A percentile compares a stretch with the other conserved stretches of the same genome.
These are phyloP conservation scores for Chinchilla lanigera DNA, from an alignment of 2,113 vertebrate species.

Conservation along the genomic window DNA sequence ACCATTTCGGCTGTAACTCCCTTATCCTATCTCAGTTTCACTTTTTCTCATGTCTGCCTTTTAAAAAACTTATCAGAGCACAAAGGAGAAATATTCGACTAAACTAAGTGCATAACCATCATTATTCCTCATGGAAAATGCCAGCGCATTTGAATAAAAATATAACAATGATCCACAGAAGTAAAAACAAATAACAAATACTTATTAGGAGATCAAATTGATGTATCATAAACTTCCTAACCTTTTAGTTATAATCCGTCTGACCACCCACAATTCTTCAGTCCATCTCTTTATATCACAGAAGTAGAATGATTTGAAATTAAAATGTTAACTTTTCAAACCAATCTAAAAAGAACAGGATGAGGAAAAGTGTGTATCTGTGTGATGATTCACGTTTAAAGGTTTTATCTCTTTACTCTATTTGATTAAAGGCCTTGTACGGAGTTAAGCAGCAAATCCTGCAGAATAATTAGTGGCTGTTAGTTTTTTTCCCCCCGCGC, in stretches of 20 bases:
- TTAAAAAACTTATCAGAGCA: constrained; percentile 47
- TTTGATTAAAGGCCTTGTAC: constrained; percentile 79
- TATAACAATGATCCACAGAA: constrained; percentile 53
- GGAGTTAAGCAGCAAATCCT: constrained; percentile 75
- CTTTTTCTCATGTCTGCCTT: neutral
- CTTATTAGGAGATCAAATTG: constrained; percentile 71
- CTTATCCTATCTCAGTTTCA: neutral
- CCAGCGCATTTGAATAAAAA: constrained; percentile 68
- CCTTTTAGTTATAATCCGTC: constrained; percentile 72
- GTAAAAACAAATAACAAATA: constrained; percentile 70
- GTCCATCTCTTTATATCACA: constrained; percentile 9
- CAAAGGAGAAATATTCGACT: constrained; percentile 30
- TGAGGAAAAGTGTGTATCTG: constrained; percentile 61
- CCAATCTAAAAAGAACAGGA: neutral
- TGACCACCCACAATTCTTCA: constrained; percentile 60
- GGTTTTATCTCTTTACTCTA: constrained; percentile 75
- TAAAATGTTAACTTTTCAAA: constrained; percentile 70
- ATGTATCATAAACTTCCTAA: constrained; percentile 64
- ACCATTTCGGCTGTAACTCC: neutral
- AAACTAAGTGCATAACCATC: neutral
- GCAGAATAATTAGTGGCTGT: constrained; percentile 77
- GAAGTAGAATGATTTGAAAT: constrained; percentile 50
- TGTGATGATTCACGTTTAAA: constrained; percentile 61
- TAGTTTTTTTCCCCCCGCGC: neutral
- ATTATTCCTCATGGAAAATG: constrained; percentile 65